These are phyloP conservation scores for Caenorhabditis remanei DNA, from an alignment of 1,140 invertebrate species.

Conservation along the genomic window DNA sequence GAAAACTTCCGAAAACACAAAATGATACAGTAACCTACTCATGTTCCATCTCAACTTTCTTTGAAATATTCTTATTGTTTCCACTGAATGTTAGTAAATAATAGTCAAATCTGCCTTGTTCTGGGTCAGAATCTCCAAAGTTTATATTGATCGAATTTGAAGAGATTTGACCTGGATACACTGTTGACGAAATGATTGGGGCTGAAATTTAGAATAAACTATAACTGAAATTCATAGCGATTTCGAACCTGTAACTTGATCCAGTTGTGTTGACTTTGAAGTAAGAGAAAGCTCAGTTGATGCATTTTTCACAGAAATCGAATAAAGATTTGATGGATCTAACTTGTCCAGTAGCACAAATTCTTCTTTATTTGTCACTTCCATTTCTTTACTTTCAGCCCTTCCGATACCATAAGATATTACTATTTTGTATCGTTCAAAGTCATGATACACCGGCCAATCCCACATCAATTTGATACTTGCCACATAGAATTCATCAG, in stretches of 20 bases:
- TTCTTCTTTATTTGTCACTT: conserved; percentile 59
- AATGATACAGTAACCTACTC: conserved; percentile 66
- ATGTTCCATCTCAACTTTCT: conserved; percentile 72
- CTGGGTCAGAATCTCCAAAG: conserved; percentile 75
- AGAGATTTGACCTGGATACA: conserved; percentile 76
- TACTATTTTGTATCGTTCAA: conserved; percentile 71
- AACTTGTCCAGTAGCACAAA: conserved; percentile 69
- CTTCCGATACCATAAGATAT: conserved; percentile 65
- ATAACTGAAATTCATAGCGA: background rate
- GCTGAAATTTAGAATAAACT: conserved; percentile 66
- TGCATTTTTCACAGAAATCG: conserved; percentile 72
- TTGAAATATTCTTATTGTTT: conserved; percentile 74
- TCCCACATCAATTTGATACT: conserved; percentile 69
- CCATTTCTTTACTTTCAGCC: conserved; percentile 68
- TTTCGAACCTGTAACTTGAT: conserved; percentile 69
- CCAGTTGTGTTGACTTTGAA: conserved; percentile 67
- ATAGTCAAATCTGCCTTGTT: conserved; percentile 72
- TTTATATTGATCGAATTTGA: conserved; percentile 76
- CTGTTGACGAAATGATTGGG: conserved; percentile 75
- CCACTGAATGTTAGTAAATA: conserved; percentile 74
- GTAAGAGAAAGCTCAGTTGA: conserved; percentile 69
- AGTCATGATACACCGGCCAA: conserved; percentile 69
- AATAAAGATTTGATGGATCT: conserved; percentile 70
- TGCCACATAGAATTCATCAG: conserved; percentile 73
- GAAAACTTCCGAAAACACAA: background rate